Evolutionary conservation across 2,797 vertebrate genomes (phyloP), one percentile per base, ranked within the genome.

Genomic region (Aulostomus chinensis): DNA sequence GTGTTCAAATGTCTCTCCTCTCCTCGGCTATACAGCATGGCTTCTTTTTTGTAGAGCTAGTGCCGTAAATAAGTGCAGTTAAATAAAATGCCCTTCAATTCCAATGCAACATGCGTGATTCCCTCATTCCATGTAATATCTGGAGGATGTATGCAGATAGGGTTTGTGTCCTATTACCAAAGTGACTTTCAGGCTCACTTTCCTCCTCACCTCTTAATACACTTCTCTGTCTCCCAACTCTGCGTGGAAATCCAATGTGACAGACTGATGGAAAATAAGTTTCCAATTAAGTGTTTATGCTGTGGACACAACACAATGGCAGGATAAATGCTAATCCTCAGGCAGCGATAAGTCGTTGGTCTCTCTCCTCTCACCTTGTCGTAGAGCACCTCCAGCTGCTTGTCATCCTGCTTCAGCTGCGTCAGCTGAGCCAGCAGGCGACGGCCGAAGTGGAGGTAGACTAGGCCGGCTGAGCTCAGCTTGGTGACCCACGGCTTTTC

Each of bases 401-500:
- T 68, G 76, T 94, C 84, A 2, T 86, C 89, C 61, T 91, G 86
- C 0, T 88, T 86, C 43, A 92, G 84, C 16, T 85, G 70, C 28
- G 95, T 89, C 41, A 95, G 84, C 32, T 79, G 81, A 0, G 90
- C 79, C 10, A 99, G 88, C 48, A 99, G 80, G 33, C 77, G 89
- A 16, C 65, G 81, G 14, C 97, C 96, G 3, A 97, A 98, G 78
- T 98, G 94, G 7, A 94, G 72, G 42, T 97, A 99, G 7, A 98
- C 75, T 45, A 99, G 76, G 17, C 97, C 97, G 0, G 97, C 96
- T 0, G 96, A 98, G 90, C 97, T 99, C 74, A 99, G 89, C 80
- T 94, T 96, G 6, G 96, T 98, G 68, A 84, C 86, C 95, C 95
- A 98, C 0, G 89, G 92, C 76, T 96, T 97, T 58, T 91, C 90